phyloP scores from a whole-genome alignment of 2,888 invertebrate genomes.

The Dasypolia templi region DNA sequence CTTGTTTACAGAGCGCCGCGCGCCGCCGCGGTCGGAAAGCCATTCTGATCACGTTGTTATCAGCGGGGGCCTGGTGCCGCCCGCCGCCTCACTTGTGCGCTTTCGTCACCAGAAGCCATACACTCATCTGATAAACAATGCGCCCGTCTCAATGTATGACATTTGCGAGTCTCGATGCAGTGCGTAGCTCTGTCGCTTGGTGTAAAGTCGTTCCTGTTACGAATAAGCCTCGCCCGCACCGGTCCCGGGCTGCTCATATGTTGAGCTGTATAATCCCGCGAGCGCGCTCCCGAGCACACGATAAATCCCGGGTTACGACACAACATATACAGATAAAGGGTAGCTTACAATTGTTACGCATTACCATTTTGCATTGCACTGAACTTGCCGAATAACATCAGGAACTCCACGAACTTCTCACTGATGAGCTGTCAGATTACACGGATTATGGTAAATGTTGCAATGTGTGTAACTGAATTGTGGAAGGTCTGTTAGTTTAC shows the following conservation, averaged over 20 bases:
- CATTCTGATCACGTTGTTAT: conserved; percentile 1
- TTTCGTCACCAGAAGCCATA: background rate
- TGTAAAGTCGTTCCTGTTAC: background rate
- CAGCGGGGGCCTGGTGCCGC: background rate
- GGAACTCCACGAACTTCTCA: background rate
- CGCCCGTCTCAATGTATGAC: background rate
- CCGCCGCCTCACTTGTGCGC: background rate
- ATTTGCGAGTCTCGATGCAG: background rate
- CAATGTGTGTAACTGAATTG: background rate
- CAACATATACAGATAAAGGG: conserved; percentile 6
- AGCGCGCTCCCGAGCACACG: background rate
- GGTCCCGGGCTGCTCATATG: conserved; percentile 3
- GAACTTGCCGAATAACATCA: conserved; percentile 1
- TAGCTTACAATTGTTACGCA: background rate
- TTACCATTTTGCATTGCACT: conserved; percentile 7
- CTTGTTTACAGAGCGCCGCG: background rate
- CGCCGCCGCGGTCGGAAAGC: background rate
- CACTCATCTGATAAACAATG: background rate
- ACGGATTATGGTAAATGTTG: background rate
- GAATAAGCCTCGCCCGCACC: background rate
- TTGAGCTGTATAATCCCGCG: conserved; percentile 40
- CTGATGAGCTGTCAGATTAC: background rate
- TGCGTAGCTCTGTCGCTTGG: background rate
- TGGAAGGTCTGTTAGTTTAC: background rate
- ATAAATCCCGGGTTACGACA: conserved; percentile 20